Evolutionary conservation across 1,140 invertebrate genomes (phyloP), one percentile per base, ranked within the genome.

Genomic region (Scaptodrosophila lebanonensis): DNA sequence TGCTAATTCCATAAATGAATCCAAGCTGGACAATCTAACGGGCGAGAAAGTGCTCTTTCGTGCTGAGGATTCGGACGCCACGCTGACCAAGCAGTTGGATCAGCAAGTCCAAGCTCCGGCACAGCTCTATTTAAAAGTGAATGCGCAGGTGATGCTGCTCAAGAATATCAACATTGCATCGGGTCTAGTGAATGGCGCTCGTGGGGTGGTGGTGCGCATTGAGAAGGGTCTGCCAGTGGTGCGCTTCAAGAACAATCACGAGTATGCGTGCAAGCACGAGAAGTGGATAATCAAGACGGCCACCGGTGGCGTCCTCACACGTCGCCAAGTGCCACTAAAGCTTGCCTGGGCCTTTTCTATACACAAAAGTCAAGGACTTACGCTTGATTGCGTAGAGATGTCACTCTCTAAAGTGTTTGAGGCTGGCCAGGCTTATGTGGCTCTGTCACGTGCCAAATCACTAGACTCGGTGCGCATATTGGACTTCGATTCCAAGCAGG

Each of bases 341-440:
- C 88, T 99, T 8, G 97, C 97, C 8, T 99, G 97, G 97, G 96
- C 97, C 1, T 97, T 98, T 87, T 98, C 96, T 1, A 98, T 98
- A 68, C 97, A 99, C 85, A 99, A 98, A 88, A 97, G 94, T 51
- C 95, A 98, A 90, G 97, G 97, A 3, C 90, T 98, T 75, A 98
- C 97, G 5, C 88, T 98, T 45, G 97, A 98, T 83, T 97, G 95
- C 89, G 96, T 98, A 0, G 96, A 98, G 89, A 97, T 98, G 91
- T 96, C 94, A 9, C 87, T 98, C 25, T 91, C 92, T 0, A 92
- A 93, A 75, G 95, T 96, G 7, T 98, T 98, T 88, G 96, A 98
- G 88, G 93, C 95, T 13, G 97, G 97, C 0, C 97, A 99, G 88
- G 95, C 97, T 0, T 98, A 99, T 88, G 97, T 99, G 0, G 97